These are phyloP conservation scores for Drosophila testacea DNA, from an alignment of 2,888 invertebrate species.

Conservation along the genomic window DNA sequence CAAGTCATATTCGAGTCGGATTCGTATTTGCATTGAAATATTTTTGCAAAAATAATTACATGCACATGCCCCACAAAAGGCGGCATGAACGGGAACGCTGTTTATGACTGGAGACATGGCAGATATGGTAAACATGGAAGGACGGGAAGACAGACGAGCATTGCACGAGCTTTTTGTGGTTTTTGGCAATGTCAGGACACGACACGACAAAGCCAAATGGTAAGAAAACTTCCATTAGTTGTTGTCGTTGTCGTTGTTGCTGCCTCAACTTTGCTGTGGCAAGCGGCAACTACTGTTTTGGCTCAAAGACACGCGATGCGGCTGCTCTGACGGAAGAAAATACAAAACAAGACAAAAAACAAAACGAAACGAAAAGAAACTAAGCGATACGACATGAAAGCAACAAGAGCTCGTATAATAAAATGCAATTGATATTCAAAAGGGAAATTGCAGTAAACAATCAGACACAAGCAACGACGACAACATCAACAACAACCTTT, in stretches of 20 bases:
- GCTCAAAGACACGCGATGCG: constrained; percentile 65
- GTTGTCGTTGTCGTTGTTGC: constrained; percentile 25
- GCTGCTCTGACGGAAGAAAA: constrained; percentile 21
- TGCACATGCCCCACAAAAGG: constrained; percentile 70
- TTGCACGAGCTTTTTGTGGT: constrained; percentile 55
- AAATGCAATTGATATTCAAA: constrained; percentile 81
- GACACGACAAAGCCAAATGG: constrained; percentile 65
- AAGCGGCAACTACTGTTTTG: constrained; percentile 57
- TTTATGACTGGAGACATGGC: constrained; percentile 70
- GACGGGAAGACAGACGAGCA: constrained; percentile 35
- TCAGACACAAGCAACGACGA: constrained; percentile 23
- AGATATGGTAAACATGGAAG: constrained; percentile 12
- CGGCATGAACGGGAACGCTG: constrained; percentile 37
- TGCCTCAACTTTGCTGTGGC: constrained; percentile 33
- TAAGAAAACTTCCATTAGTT: constrained; percentile 46
- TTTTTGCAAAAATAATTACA: constrained; percentile 78
- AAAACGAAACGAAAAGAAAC: not conserved
- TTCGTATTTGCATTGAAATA: constrained; percentile 75
- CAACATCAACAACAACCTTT: constrained; percentile 4
- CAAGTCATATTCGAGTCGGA: constrained; percentile 10
- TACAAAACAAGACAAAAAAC: constrained; percentile 12
- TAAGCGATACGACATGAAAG: not conserved
- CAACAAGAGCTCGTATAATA: constrained; percentile 59
- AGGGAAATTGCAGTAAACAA: constrained; percentile 72
- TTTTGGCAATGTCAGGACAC: constrained; percentile 78